Evolutionary conservation across 2,888 invertebrate genomes (phyloP).

Genomic region (Macrosoma leucophasiata): DNA sequence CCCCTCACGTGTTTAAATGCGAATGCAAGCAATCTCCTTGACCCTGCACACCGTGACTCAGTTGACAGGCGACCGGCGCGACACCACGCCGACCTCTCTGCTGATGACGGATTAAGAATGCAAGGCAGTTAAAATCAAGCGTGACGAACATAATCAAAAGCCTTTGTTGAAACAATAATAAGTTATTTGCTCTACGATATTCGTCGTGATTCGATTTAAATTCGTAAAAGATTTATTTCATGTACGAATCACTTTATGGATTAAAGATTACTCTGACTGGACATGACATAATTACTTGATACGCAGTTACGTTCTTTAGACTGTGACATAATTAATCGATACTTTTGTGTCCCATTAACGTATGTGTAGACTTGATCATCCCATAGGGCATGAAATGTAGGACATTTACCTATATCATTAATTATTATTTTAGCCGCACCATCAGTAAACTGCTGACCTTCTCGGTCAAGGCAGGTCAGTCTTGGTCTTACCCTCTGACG

Average conservation of each 20-base stretch:
- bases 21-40: slow-evolving; percentile 32
- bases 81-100: slow-evolving; percentile 34
- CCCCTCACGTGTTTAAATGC: slow-evolving; percentile 23
- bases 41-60: slow-evolving; percentile 39
- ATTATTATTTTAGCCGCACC: too few species aligned
- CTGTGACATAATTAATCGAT: background rate
- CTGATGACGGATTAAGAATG: slow-evolving; percentile 32
- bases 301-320: background rate
- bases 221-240: background rate
- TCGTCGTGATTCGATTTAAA: too few species aligned
- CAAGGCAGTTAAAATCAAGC: slow-evolving; percentile 32
- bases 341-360: too few species aligned
- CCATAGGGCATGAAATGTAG: too few species aligned
- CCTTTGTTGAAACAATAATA: slow-evolving; percentile 29
- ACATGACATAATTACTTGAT: background rate
- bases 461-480: too few species aligned
- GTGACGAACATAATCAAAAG: slow-evolving; percentile 36
- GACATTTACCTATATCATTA: too few species aligned
- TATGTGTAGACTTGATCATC: too few species aligned
- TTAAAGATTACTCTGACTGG: background rate
- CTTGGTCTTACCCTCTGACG: too few species aligned
- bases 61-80: slow-evolving; percentile 16
- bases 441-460: too few species aligned
- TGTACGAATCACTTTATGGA: background rate
- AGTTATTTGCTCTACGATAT: too few species aligned